Percentiles rank a stretch among this genome's conserved stretches.
These are phyloP conservation scores for Drosophila stalkeri DNA, from an alignment of 2,888 invertebrate genomes.

Conservation along the genomic window DNA sequence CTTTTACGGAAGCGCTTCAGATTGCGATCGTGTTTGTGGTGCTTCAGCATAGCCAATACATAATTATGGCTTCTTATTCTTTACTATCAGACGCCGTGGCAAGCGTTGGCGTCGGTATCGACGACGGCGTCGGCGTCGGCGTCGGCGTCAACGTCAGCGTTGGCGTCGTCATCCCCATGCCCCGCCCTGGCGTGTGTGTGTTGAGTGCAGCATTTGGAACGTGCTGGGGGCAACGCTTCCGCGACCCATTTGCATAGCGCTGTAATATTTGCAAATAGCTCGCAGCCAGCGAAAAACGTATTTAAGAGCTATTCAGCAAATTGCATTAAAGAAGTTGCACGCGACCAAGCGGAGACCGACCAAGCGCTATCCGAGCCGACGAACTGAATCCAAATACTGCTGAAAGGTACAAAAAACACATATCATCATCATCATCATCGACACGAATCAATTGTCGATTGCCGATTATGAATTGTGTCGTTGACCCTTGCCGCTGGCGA, in stretches of 20 bases:
- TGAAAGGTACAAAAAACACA: constrained; percentile 62
- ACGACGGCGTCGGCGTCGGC: neutral
- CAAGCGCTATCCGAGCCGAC: constrained; percentile 29
- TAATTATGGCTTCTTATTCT: neutral
- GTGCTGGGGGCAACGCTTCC: constrained; percentile 72
- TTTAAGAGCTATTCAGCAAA: constrained; percentile 79
- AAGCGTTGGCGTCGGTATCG: constrained; percentile 32
- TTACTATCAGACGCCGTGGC: neutral
- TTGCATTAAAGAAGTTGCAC: constrained; percentile 74
- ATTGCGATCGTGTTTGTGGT: constrained; percentile 16
- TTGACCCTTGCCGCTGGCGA: constrained; percentile 24
- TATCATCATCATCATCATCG: neutral
- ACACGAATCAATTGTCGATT: constrained; percentile 17
- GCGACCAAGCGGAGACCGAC: constrained; percentile 60
- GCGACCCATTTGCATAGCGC: constrained; percentile 68
- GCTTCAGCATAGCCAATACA: neutral
- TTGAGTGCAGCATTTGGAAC: constrained; percentile 63
- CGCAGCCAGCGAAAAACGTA: constrained; percentile 64
- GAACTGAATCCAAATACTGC: constrained; percentile 51
- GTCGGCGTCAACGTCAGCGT: constrained; percentile 24
- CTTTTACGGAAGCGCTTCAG: constrained; percentile 63
- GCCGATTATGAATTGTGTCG: constrained; percentile 22
- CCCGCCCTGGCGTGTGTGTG: constrained; percentile 4
- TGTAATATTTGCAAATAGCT: constrained; percentile 52
- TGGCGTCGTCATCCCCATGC: constrained; percentile 14